A percentile compares a stretch with the other conserved stretches of the same genome.
These are phyloP conservation scores for Coranthus polyacanthus DNA, from an alignment of 2,797 vertebrate genomes.

Conservation along the genomic window DNA sequence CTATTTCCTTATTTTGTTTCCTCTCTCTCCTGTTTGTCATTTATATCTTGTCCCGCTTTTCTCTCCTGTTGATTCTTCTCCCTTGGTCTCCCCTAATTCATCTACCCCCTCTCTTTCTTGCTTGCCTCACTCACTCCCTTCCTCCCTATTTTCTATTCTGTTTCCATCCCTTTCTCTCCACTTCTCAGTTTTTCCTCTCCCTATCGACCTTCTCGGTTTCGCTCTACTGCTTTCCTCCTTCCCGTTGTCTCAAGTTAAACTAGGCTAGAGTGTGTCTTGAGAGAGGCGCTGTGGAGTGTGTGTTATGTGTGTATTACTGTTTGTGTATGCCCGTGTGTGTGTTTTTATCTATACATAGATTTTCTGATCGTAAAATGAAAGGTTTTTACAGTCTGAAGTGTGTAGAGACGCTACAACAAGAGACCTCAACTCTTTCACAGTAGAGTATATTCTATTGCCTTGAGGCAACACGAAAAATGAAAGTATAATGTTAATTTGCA, in stretches of 20 bases:
- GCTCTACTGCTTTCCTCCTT: conserved; percentile 59
- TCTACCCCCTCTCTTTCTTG: conserved; percentile 24
- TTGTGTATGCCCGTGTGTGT: conserved; percentile 21
- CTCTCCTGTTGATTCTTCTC: conserved; percentile 34
- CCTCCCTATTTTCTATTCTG: conserved; percentile 47
- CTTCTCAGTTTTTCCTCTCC: conserved; percentile 52
- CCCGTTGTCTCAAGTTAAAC: conserved; percentile 68
- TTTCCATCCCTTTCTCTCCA: conserved; percentile 47
- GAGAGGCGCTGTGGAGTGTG: conserved; percentile 33
- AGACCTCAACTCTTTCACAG: conserved; percentile 17
- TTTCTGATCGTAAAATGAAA: conserved; percentile 66
- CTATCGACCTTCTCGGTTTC: conserved; percentile 62
- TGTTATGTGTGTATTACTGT: conserved; percentile 17
- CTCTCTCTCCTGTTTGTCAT: conserved; percentile 28
- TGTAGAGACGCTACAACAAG: conserved; percentile 12
- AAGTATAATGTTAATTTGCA: conserved; percentile 23
- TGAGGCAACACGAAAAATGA: conserved; percentile 17
- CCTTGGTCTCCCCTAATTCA: conserved; percentile 5
- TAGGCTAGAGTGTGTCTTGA: conserved; percentile 60
- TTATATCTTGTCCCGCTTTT: conserved; percentile 31
- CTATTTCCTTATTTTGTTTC: conserved; percentile 7
- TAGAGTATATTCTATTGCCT: conserved; percentile 6
- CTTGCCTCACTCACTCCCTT: not conserved
- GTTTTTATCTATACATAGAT: conserved; percentile 65
- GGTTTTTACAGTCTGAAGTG: conserved; percentile 44